Base-by-base conservation (phyloP, 2,797 vertebrate genomes). In the Clamator glandarius region DNA sequence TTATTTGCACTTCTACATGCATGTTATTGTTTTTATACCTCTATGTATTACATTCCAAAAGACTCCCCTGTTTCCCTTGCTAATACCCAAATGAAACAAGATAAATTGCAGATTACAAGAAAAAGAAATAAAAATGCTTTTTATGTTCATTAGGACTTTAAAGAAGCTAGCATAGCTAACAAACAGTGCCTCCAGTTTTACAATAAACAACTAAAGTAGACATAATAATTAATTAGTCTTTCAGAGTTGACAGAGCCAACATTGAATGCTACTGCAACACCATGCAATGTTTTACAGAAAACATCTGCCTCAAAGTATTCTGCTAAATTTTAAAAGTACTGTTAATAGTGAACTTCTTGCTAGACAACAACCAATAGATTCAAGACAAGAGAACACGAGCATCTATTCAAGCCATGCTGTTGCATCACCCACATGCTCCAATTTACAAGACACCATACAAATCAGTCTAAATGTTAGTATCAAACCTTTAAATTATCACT, bases 381-480 rank as follows among this genome's bases (percentile, higher is more conserved):
- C 31, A 76, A 72, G 85, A 50, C 20, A 72, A 44, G 68, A 86
- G 78, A 80, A 72, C 12, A 8, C 12, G 75, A 93, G 82, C 75
- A 78, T 58, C 89, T 95, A 89, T n/a, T 66, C 84, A 92, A 95
- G 93, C 82, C 95, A 95, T 95, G 93, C 93, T 69, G 26, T 15
- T 85, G 72, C 9, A 0, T 72, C 87, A 92, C 90, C 82, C 90
- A 84, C 90, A 83, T 95, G 90, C 94, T 89, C 61, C 76, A 51
- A 6, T 55, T 68, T 55, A 85, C 46, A 63, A 80, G 90, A 61
- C 82, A 81, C n/a, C 82, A 85, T 58, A 59, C 16, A 52, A 29
- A 83, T 70, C 68, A 77, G 41, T 80, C 84, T 74, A 41, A 68
- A 61, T 55, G 66, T 96, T 95, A 95, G 92, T 93, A 87, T 17